Evolutionary conservation across 2,888 invertebrate genomes (phyloP), one percentile per base, ranked within the genome.

Genomic region (Lasioglossum lativentre): DNA sequence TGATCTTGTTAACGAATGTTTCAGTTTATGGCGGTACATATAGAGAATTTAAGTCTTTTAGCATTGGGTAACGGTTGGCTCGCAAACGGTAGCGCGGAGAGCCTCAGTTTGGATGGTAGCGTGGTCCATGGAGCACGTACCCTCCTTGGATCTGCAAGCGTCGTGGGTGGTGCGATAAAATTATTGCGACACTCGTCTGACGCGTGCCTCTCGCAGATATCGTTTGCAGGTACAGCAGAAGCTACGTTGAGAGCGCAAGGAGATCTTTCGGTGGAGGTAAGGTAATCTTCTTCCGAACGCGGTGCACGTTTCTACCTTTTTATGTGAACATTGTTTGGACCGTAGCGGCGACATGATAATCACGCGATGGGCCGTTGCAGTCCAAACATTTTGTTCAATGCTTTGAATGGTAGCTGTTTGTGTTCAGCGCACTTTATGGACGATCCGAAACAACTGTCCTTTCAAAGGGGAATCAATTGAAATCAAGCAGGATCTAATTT

Each of bases 11-110:
- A 68, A 4, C 38, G 12, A 68, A 38, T 68, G 68, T 68, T 87
- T 75, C 82, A 98, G 97, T 98, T 98, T 94, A 98, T 98, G 97
- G 98, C 98, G 19, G 96, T 98, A 34, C 98, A 98, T 93, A 96
- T 98, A 79, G 97, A 97, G 93, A 97, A 98, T 92, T 96, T 97
- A 93, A 95, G 97, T 80, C 95, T 97, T 94, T 93, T 97, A 94
- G 95, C 96, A 83, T 96, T 96, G 82, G 96, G 96, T 74, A 97
- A 97, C 38, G 97, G 97, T 14, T 97, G 97, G 96, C 95, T 97
- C 40, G 95, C 97, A 4, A 97, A 97, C 91, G 97, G 97, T 4
- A 97, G 97, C 4, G 97, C 97, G 0, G 96, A 96, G 68, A 97
- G 97, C 90, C 95, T 97, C 4, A 96, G 96, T 93, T 95, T 97